Evolutionary conservation across 2,888 invertebrate species (phyloP), one percentile per base, ranked within the genome.

Genomic region (Opisthograptis luteolata): DNA sequence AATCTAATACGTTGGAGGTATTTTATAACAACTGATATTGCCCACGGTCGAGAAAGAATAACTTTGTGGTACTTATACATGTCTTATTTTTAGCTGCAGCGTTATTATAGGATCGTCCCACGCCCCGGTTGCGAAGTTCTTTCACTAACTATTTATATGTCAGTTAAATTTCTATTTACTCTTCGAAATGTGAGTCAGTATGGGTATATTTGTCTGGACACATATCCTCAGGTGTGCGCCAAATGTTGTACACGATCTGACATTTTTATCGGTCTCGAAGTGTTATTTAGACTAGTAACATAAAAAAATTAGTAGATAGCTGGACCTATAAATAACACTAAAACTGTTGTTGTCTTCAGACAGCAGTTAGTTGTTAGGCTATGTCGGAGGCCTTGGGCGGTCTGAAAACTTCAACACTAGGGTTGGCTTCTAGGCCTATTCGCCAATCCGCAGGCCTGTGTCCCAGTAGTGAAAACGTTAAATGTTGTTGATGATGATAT

Each of bases 101-200:
- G 64, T 59, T 74, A 71, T 73, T 69, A 66, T 60, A 48, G 60
- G 51, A 61, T 51, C 68, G 40, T 73, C 77, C 72, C 71, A 79
- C 77, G 77, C 64, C 35, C 43, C 34, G 56, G 65, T 71, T 68
- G 73, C 70, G 63, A 69, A 70, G 63, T 69, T 68, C 66, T 73
- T 72, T 75, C 69, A 62, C 62, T 62, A 72, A 60, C 64, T 63
- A 67, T 64, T 58, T 57, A 60, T 63, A 55, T 1, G 48, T 43
- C 40, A 36, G 40, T 52, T 50, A 56, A 47, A 56, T 60, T 42
- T 55, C 17, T 45, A 55, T 48, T 48, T 52, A 56, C 32, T 36
- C n/a, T 25, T 28, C 39, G 32, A 27, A 32, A 9, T 36, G 52
- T 57, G 36, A 45, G 48, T 53, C 54, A 28, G 37, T 39, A 32